Conservation (phyloP, 2,797 vertebrate species). For the Cyclopterus lumpus region DNA sequence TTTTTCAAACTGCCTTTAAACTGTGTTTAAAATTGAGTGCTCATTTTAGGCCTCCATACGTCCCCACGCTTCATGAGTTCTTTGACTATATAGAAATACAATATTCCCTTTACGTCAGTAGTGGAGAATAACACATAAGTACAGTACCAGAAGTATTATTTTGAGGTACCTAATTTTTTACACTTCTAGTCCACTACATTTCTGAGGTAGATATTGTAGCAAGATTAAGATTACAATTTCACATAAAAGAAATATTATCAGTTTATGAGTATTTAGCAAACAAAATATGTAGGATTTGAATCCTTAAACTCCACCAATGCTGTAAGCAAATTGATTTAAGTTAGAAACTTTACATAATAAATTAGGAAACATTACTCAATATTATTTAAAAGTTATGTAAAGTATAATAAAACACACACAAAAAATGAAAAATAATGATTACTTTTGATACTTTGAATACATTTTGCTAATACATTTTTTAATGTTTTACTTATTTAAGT, state of each 20-base stretch:
- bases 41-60: not conserved
- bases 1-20: constrained; percentile 10
- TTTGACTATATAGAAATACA: not conserved
- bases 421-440: not conserved
- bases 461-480: not conserved
- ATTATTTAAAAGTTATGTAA: not conserved
- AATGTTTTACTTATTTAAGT: not conserved
- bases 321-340: not conserved
- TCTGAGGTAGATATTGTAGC: not conserved
- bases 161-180: not conserved
- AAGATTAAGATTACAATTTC: not conserved
- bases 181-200: not conserved
- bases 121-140: not conserved
- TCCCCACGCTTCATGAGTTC: not conserved
- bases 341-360: not conserved
- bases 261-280: not conserved
- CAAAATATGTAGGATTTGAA: not conserved
- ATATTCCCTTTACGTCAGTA: not conserved
- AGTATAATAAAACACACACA: not conserved
- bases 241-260: not conserved
- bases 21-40: not conserved
- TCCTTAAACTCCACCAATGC: not conserved
- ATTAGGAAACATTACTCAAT: not conserved
- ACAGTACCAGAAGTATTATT: not conserved
- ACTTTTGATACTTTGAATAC: not conserved